Evolutionary conservation across 2,888 invertebrate genomes (phyloP), one percentile per base, ranked within the genome.

Genomic region (Heliconius ismenius): DNA sequence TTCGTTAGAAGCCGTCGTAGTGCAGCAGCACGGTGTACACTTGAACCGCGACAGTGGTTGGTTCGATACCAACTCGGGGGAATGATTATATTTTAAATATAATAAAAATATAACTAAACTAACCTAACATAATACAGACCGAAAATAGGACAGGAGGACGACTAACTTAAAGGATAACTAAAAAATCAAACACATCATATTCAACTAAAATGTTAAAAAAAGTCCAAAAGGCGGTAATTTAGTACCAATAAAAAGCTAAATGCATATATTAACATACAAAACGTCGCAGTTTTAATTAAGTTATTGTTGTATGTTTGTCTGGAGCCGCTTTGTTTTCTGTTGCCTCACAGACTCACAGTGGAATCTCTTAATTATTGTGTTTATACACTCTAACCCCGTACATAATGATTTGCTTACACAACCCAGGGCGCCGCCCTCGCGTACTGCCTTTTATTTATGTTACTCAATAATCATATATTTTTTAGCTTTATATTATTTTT

Each of bases 231-330:
- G 18, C 18, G 13, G 13, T 26, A 26, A 62, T 67, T 24, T 39
- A 0, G 21, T 18, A 36, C 28, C 24, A 76, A 72, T 62, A 76
- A 64, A 76, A 70, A 76, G 63, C 64, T 36, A 36, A 76, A 64
- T 72, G 70, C 70, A 76, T 76, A 72, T 64, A 64, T 62, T 39
- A 72, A 64, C 54, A 36, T 70, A 26, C 60, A 65, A 67, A 67
- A 58, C 70, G 58, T 70, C 70, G 70, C 58, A 70, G 70, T 70
- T 70, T 70, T 54, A 60, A 74, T 58, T 62, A 75, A 75, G 75
- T 75, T 77, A 77, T 77, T 69, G 76, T 78, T 75, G 70, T n/a
- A 54, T 77, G 69, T 73, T 77, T 69, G 75, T 21, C 28, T 74
- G 36, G 21, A 73, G 67, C 77, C 58, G 24, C 74, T 73, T 62